Conservation (phyloP, 2,797 vertebrate genomes). For the Danio jaintianensis region DNA sequence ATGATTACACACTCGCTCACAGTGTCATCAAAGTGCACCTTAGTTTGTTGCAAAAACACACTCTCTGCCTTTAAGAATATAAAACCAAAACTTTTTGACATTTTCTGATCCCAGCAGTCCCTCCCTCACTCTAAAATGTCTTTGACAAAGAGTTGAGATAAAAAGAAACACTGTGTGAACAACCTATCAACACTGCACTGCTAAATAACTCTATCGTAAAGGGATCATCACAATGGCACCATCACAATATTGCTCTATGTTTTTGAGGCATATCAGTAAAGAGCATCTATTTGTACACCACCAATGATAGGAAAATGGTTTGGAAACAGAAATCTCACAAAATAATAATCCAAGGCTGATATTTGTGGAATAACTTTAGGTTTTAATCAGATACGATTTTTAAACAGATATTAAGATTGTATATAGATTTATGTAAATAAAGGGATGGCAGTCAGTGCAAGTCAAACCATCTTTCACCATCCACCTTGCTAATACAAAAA, state of each 20-base stretch:
- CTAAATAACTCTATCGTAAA: not conserved
- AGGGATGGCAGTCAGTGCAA: not conserved
- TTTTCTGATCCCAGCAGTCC: no score
- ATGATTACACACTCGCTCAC: no score
- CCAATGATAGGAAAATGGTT: not conserved
- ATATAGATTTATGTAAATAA: not conserved
- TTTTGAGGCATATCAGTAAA: not conserved
- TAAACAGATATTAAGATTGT: no score
- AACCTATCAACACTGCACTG: not conserved
- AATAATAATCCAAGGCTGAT: not conserved
- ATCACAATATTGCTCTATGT: not conserved
- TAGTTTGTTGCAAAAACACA: no score
- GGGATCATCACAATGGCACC: not conserved
- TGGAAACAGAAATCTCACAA: not conserved
- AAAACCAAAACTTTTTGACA: no score
- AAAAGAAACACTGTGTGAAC: not conserved
- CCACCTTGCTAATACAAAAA: not conserved
- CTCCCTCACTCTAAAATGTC: no score
- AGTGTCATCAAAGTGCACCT: no score
- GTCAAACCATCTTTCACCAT: not conserved
- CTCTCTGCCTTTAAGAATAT: no score
- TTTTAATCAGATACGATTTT: no score
- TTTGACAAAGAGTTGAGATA: no score
- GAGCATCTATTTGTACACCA: not conserved
- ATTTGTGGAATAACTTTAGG: not conserved